Conservation (phyloP, 2,113 vertebrate species). For the Crotalus horridus region DNA sequence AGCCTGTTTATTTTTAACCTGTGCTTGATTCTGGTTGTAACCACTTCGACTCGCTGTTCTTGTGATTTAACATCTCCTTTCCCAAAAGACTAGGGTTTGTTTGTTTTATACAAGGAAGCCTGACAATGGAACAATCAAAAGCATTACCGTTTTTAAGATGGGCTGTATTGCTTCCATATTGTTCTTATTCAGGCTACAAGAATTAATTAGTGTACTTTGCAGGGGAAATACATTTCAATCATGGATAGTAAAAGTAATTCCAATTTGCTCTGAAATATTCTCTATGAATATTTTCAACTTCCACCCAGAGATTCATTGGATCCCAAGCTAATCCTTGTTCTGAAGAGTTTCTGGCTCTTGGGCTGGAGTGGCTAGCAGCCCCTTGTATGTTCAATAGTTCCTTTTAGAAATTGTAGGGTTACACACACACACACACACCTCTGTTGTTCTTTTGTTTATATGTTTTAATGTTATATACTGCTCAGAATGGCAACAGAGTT, state of each 20-base stretch:
- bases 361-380: not conserved
- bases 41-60: conserved; percentile 48
- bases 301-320: not conserved
- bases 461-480: not conserved
- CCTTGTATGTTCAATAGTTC: not conserved
- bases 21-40: conserved; percentile 49
- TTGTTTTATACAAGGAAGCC: conserved; percentile 31
- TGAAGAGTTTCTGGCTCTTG: not conserved
- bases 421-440: not conserved
- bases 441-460: not conserved
- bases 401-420: not conserved
- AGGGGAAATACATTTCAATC: not conserved
- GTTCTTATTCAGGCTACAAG: not conserved
- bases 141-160: not conserved
- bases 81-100: conserved; percentile 32
- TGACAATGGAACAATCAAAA: not conserved
- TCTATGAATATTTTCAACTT: not conserved
- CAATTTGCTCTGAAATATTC: not conserved
- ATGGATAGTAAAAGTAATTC: not conserved
- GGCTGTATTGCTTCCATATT: not conserved
- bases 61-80: conserved; percentile 41
- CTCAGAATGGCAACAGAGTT: not conserved
- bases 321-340: not conserved
- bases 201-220: not conserved
- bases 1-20: conserved; percentile 46